phyloP scores from a whole-genome alignment of 2,888 invertebrate genomes.

The Andricus curvator region DNA sequence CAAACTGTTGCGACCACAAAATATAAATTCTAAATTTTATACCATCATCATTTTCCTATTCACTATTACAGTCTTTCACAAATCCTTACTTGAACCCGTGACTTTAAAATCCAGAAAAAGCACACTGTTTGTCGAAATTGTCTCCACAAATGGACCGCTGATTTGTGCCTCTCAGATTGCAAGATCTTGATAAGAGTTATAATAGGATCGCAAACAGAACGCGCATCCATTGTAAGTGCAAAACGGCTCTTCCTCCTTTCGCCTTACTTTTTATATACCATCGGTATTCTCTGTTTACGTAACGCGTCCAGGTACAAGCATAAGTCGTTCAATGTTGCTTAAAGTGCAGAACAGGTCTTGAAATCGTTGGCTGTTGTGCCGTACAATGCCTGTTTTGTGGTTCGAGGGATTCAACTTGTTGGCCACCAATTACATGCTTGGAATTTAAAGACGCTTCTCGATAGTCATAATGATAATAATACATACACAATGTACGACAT shows the following conservation, averaged over 20 bases:
- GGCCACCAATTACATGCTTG: conserved; percentile 40
- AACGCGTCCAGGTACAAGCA: conserved; percentile 38
- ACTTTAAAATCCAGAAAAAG: neutral
- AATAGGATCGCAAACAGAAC: conserved; percentile 26
- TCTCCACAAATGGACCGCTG: conserved; percentile 21
- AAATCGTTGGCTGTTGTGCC: conserved; percentile 18
- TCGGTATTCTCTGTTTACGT: conserved; percentile 39
- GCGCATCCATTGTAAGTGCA: conserved; percentile 38
- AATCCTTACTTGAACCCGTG: neutral
- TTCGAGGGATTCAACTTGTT: conserved; percentile 39
- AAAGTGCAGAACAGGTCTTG: conserved; percentile 38
- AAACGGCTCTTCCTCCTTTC: conserved; percentile 40
- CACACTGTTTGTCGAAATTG: conserved; percentile 19
- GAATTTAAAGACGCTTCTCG: conserved; percentile 36
- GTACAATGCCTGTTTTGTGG: conserved; percentile 38
- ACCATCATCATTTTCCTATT: no score
- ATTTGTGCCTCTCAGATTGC: conserved; percentile 35
- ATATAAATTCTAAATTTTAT: no score
- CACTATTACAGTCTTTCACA: neutral
- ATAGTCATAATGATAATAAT: conserved; percentile 33
- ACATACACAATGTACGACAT: conserved; percentile 26
- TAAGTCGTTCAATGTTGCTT: conserved; percentile 39
- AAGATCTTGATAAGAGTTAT: conserved; percentile 34
- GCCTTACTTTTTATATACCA: conserved; percentile 36
- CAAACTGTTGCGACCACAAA: no score